Conservation (phyloP, 2,888 invertebrate genomes). For the Lomographa bimaculata region DNA sequence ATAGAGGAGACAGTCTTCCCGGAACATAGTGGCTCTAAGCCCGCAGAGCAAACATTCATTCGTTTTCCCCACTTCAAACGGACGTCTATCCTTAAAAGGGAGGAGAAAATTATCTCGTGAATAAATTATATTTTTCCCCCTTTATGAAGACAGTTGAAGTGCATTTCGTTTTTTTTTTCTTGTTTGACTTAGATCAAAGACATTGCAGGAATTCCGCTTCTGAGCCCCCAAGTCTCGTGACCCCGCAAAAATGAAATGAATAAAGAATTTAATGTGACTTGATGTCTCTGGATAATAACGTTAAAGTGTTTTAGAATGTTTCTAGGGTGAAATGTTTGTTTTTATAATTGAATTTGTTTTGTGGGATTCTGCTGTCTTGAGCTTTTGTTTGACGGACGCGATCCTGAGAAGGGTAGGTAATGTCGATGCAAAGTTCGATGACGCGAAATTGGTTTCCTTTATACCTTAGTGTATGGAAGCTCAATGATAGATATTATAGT, state of each 20-base stretch:
- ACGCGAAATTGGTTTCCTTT: too few species aligned
- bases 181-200: conserved; percentile 76
- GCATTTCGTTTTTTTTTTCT: conserved; percentile 78
- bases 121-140: conserved; percentile 82
- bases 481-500: too few species aligned
- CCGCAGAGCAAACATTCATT: conserved; percentile 69
- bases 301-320: conserved; percentile 72
- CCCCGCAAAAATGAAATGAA: conserved; percentile 77
- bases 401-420: background rate
- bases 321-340: conserved; percentile 66
- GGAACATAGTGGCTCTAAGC: conserved; percentile 33
- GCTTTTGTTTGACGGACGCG: conserved; percentile 26
- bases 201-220: conserved; percentile 69
- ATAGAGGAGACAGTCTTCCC: conserved; percentile 26
- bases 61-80: conserved; percentile 69
- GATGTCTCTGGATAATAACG: conserved; percentile 74
- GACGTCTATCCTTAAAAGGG: conserved; percentile 66
- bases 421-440: too few species aligned
- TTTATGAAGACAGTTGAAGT: conserved; percentile 81
- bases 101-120: conserved; percentile 82
- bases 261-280: conserved; percentile 79
- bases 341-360: conserved; percentile 65
- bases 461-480: too few species aligned
- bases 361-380: conserved; percentile 49
- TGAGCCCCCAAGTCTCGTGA: conserved; percentile 48